Base-by-base conservation (phyloP, 2,113 vertebrate species). In the Conger conger region DNA sequence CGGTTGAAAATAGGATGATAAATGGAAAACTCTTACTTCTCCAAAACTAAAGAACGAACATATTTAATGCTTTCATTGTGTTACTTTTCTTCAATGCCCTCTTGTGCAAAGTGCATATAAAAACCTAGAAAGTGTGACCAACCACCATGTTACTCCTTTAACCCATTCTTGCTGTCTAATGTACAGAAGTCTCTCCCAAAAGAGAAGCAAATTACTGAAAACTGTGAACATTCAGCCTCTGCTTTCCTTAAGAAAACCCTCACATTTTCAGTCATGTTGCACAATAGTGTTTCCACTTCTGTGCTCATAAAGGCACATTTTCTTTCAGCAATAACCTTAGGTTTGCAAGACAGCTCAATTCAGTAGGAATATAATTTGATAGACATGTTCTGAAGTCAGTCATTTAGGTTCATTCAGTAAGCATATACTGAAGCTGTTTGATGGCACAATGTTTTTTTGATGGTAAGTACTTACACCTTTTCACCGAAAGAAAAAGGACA, bases 201-300 rank as follows among this genome's bases (percentile, higher is more conserved):
- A 18, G 79, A 87, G 83, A 86, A 88, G 89, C 88, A 88, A 88
- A 90, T 89, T 89, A 87, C 81, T 83, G 79, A 63, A 33, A 77
- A 80, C 87, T 90, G 89, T 87, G 87, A 89, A 88, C 85, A 90
- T 84, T 87, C 86, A 16, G 45, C 16, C 45, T 81, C 80, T 17
- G n/a, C 80, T 53, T 81, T 81, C 8, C 80, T 42, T 53, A 23
- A 80, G 40, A 68, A 27, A 68, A 18, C 5, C 20, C 36, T 16
- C 78, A 11, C 78, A 17, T 11, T 36, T 20, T 20, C 35, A 30
- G 37, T 23, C 77, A 36, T 20, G 27, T 40, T 38, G 78, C 38
- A 20, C 38, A 27, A 4, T 42, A 17, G 68, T 3, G n/a, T 33
- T 27, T 7, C 37, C 36, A 42, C 37, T 42, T 18, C 38, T 27